Evolutionary conservation across 2,797 vertebrate genomes (phyloP).

Genomic region (Gallirallus australis): DNA sequence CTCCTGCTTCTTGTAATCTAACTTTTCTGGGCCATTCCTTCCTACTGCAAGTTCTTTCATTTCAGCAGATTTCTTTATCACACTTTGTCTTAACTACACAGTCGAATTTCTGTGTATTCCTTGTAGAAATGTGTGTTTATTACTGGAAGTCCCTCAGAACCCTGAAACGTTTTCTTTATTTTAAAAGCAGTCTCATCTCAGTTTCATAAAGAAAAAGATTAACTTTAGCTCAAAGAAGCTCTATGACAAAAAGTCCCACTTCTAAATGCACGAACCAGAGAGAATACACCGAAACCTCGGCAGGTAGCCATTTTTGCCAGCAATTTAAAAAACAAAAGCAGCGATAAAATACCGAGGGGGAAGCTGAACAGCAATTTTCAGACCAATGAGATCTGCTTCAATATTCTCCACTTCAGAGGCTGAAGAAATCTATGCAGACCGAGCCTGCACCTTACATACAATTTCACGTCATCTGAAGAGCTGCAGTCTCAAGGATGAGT

Average conservation of each 20-base stretch:
- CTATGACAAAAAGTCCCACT: neutral
- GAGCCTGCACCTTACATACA: neutral
- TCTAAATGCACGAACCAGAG: neutral
- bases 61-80: constrained; percentile 4
- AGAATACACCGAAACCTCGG: neutral
- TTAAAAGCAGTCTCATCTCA: neutral
- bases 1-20: neutral
- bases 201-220: neutral
- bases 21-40: neutral
- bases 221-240: neutral
- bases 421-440: neutral
- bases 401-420: neutral
- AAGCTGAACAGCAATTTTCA: neutral
- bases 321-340: neutral
- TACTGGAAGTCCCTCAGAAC: neutral
- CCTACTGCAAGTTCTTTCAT: neutral
- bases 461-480: neutral
- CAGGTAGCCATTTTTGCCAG: neutral
- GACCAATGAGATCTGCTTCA: neutral
- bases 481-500: constrained; percentile 22
- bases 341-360: neutral
- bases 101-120: neutral
- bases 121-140: neutral
- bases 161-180: neutral
- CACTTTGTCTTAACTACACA: neutral